Conservation (phyloP, 1,140 invertebrate genomes). For the Drosophila pseudoobscura region DNA sequence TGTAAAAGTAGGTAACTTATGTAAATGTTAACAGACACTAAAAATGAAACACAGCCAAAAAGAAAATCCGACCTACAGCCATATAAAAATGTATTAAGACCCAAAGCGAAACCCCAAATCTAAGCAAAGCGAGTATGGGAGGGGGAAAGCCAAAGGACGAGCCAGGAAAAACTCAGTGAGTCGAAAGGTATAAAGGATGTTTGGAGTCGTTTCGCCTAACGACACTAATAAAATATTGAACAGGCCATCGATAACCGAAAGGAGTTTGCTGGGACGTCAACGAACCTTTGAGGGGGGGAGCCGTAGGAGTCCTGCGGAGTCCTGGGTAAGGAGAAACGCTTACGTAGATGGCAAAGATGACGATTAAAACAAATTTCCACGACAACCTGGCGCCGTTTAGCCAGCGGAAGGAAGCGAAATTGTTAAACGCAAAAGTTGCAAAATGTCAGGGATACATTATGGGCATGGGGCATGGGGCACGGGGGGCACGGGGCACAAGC, state of each 20-base stretch:
- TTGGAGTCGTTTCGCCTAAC: constrained; percentile 59
- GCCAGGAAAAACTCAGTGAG: constrained; percentile 12
- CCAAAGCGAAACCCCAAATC: constrained; percentile 22
- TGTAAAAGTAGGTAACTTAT: constrained; percentile 48
- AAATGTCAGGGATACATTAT: constrained; percentile 62
- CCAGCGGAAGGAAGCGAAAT: constrained; percentile 78
- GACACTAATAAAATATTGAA: constrained; percentile 82
- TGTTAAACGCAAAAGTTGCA: constrained; percentile 82
- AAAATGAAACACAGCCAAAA: constrained; percentile 31
- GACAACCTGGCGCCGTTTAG: constrained; percentile 81
- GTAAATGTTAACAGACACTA: constrained; percentile 55
- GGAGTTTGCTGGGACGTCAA: constrained; percentile 61
- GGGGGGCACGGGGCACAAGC: not conserved
- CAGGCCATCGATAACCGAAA: constrained; percentile 76
- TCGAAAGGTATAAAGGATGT: constrained; percentile 53
- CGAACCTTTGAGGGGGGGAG: constrained; percentile 44
- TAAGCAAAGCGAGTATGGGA: not conserved
- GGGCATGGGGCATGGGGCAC: constrained; percentile 12
- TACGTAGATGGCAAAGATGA: constrained; percentile 78
- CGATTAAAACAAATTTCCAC: constrained; percentile 81
- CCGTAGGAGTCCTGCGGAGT: not conserved
- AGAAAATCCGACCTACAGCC: constrained; percentile 17
- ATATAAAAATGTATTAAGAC: constrained; percentile 74
- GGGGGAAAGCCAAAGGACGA: not conserved
- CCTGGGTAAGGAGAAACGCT: constrained; percentile 39